Evolutionary conservation across 2,888 invertebrate species (phyloP), one percentile per base, ranked within the genome.

Genomic region (Cantharis rufa): DNA sequence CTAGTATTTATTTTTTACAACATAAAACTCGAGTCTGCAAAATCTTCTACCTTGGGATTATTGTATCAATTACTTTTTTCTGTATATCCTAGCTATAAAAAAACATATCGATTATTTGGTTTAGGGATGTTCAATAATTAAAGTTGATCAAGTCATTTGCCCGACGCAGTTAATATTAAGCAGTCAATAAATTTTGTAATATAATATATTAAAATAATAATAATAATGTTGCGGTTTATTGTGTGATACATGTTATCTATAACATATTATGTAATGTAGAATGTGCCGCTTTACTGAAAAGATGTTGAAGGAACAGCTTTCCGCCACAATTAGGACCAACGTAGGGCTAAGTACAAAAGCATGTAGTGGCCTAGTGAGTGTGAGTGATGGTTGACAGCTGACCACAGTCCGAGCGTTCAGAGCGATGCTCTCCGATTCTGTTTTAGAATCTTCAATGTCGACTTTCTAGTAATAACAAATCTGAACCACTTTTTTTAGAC

Each of bases 341-440:
- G 84, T 83, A 85, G 86, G 86, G 86, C 88, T 89, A 89, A 89
- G 89, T 89, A 88, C 86, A 89, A 88, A 89, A 88, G 86, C 89
- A 85, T 89, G 88, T 89, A 87, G 87, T 84, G 86, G 88, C 86
- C 86, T 81, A 84, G 85, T 86, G 85, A 84, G 85, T 83, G 87
- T 88, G 88, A 88, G 88, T 88, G 88, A 88, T 88, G 88, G 87
- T 84, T 87, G 87, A 88, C 88, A 87, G 87, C 87, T 87, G 87
- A 87, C 87, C 88, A 85, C 85, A 84, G 86, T 86, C 86, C 84
- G 84, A 84, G 83, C 84, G 84, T 81, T 82, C 84, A 80, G 80
- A 77, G 80, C 82, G 81, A 82, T 81, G 81, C 81, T 81, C 80
- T 81, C 80, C 82, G 80, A 81, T 79, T 74, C 77, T 76, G 74